These are phyloP conservation scores for Drosophila nr. medialis DNA, from an alignment of 2,888 invertebrate species.

Conservation along the genomic window DNA sequence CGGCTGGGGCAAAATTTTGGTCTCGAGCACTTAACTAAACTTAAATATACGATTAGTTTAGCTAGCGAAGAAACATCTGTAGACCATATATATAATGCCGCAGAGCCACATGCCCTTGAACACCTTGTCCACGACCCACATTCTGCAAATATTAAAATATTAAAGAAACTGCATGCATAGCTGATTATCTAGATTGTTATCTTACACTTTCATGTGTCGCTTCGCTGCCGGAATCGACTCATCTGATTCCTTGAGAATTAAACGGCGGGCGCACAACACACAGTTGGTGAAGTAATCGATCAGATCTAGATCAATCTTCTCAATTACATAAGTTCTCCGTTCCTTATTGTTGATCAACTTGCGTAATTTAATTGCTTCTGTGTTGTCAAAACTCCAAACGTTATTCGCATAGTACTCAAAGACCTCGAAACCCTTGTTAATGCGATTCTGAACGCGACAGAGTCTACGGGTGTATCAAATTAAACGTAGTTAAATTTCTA, in stretches of 20 bases:
- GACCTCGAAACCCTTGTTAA: slow-evolving; percentile 94
- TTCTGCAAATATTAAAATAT: slow-evolving; percentile 87
- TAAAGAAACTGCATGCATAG: background rate
- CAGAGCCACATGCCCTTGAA: slow-evolving; percentile 89
- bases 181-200: slow-evolving; percentile 28
- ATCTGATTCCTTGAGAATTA: slow-evolving; percentile 92
- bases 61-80: slow-evolving; percentile 74
- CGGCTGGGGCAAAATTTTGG: slow-evolving; percentile 58
- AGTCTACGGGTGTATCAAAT: slow-evolving; percentile 86
- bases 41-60: slow-evolving; percentile 34
- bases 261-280: slow-evolving; percentile 91
- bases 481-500: background rate
- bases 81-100: slow-evolving; percentile 86
- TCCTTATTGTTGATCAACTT: slow-evolving; percentile 88
- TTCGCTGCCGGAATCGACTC: slow-evolving; percentile 92
- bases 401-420: slow-evolving; percentile 97
- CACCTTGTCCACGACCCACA: slow-evolving; percentile 93
- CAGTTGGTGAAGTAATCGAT: slow-evolving; percentile 93
- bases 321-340: slow-evolving; percentile 88
- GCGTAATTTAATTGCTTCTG: slow-evolving; percentile 87
- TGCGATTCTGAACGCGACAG: slow-evolving; percentile 92
- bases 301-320: slow-evolving; percentile 89
- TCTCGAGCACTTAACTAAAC: slow-evolving; percentile 70
- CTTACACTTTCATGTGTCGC: slow-evolving; percentile 92
- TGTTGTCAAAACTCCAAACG: slow-evolving; percentile 95